Evolutionary conservation across 2,113 vertebrate species (phyloP).

Genomic region (Hucho hucho): DNA sequence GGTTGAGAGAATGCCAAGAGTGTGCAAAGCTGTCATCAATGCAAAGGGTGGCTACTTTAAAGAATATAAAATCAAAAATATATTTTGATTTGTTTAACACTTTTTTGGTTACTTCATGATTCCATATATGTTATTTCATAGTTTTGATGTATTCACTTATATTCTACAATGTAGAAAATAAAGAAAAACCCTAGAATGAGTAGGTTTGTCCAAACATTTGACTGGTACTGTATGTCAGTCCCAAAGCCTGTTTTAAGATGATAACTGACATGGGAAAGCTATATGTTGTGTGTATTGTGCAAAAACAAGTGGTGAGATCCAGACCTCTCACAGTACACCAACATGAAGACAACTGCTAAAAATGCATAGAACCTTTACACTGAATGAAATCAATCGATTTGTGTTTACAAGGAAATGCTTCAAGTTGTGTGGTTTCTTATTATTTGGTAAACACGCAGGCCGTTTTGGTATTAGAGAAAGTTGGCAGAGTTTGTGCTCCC

Average conservation of each 20-base stretch:
- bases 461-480: slow-evolving; percentile 27
- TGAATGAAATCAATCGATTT: slow-evolving; percentile 23
- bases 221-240: not conserved
- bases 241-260: not conserved
- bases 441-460: slow-evolving; percentile 36
- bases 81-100: too few species aligned
- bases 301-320: slow-evolving; percentile 5
- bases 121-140: too few species aligned
- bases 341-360: slow-evolving; percentile 18
- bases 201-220: too few species aligned
- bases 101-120: too few species aligned
- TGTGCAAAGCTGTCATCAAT: too few species aligned
- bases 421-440: slow-evolving; percentile 16
- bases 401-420: slow-evolving; percentile 22
- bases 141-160: too few species aligned
- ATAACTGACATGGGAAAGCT: not conserved
- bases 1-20: too few species aligned
- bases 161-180: too few species aligned
- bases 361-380: not conserved
- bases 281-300: not conserved
- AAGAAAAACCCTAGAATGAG: too few species aligned
- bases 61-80: too few species aligned
- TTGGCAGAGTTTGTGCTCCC: slow-evolving; percentile 21
- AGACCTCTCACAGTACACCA: not conserved
- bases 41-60: too few species aligned